Base-by-base conservation (phyloP, 2,888 invertebrate genomes). In the Desoria tigrina region DNA sequence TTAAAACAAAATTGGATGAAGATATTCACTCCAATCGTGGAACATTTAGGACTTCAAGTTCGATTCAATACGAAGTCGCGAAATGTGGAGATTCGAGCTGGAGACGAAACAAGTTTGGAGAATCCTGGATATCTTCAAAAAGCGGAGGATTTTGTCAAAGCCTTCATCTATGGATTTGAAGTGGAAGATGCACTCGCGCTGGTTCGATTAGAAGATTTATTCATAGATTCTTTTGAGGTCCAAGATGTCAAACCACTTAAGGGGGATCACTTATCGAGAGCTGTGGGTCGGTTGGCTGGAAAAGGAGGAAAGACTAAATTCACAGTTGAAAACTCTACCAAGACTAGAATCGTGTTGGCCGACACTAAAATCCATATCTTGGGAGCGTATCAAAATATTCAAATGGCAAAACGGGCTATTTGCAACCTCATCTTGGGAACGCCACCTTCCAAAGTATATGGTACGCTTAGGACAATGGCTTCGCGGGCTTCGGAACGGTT, bases 301-400 rank as follows among this genome's bases (percentile, higher is more conserved):
- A 97, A 98, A 83, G 93, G 94, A 24, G 97, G 97, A 26, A 86
- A 94, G 69, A 99, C 97, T 1, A 98, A 97, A 80, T 96, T 92
- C 79, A 96, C 97, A 0, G 98, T 99, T 77, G 99, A 99, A 83
- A 99, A 99, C 81, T 94, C 92, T 0, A 99, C 98, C 0, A 97
- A 96, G 83, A 98, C 98, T 0, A 87, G 99, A 79, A 96, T 99
- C 78, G 94, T 99, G 26, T 83, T 99, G 69, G 98, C 98, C 23
- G 97, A 98, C 79, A 88, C 90, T 24, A 96, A 94, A 84, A 90
- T 99, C 72, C 97, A 99, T 79, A 90, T 99, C 74, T 84, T 99
- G 70, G 99, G 99, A 53, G 96, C 97, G 77, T 99, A 89, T 79
- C 94, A 97, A 81, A 99, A 98, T 79, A 95, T 98, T 72, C 92